These are phyloP conservation scores for Sebastes iracundus DNA, from an alignment of 2,797 vertebrate species.

Conservation along the genomic window DNA sequence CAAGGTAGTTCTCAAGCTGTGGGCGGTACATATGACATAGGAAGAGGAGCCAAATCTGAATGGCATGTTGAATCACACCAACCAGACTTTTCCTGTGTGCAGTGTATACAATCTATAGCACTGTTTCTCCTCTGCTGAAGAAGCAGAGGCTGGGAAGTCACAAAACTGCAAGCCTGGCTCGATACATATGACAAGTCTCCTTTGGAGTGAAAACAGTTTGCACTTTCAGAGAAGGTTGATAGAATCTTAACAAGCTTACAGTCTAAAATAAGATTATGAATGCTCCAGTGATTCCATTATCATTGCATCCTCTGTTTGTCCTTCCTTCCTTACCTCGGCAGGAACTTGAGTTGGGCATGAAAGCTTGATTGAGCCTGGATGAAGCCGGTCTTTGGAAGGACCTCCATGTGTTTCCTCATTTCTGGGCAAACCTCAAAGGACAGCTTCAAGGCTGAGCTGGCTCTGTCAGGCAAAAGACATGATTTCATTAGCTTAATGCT, in stretches of 20 bases:
- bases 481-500: slow-evolving; percentile 12
- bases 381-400: slow-evolving; percentile 87
- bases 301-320: slow-evolving; percentile 47
- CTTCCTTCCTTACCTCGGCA: slow-evolving; percentile 87
- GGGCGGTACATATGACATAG: fast-evolving
- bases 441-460: slow-evolving; percentile 83
- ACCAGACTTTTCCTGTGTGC: not conserved
- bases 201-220: slow-evolving; percentile 34
- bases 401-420: slow-evolving; percentile 89
- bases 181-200: not conserved
- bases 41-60: too few species aligned
- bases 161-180: not conserved
- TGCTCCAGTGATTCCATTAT: slow-evolving; percentile 62
- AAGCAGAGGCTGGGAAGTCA: not conserved
- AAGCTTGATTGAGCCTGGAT: slow-evolving; percentile 88
- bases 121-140: not conserved
- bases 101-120: not conserved
- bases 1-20: too few species aligned
- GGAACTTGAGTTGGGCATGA: slow-evolving; percentile 89
- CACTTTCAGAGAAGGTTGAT: slow-evolving; percentile 41
- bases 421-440: slow-evolving; percentile 89
- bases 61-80: too few species aligned
- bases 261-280: slow-evolving; percentile 62
- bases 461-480: slow-evolving; percentile 77
- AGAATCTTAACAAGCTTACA: slow-evolving; percentile 61